Percentiles rank a stretch among this genome's conserved stretches.
phyloP scores from a whole-genome alignment of 2,113 vertebrate species.

The Nanorana parkeri region DNA sequence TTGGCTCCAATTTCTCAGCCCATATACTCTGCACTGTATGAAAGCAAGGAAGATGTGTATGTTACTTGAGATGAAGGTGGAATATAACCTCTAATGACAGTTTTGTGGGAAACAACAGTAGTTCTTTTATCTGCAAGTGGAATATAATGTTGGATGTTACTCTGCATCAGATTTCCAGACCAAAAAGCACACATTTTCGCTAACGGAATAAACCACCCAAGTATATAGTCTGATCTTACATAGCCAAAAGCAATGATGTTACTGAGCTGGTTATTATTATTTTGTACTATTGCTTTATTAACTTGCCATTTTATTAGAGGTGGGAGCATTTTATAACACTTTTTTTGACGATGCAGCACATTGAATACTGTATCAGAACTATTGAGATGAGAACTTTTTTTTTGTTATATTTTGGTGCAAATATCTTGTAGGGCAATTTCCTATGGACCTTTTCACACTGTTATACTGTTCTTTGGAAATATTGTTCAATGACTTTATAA shows the following conservation, averaged over 20 bases:
- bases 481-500: slow-evolving; percentile 75
- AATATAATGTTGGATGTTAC: slow-evolving; percentile 62
- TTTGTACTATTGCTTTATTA: slow-evolving; percentile 79
- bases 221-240: slow-evolving; percentile 82
- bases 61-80: slow-evolving; percentile 83
- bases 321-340: slow-evolving; percentile 78
- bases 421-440: slow-evolving; percentile 74
- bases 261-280: slow-evolving; percentile 73
- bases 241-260: slow-evolving; percentile 76
- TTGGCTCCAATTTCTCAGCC: slow-evolving; percentile 74
- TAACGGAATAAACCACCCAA: slow-evolving; percentile 75
- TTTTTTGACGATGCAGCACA: slow-evolving; percentile 74
- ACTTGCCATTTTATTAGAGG: slow-evolving; percentile 79
- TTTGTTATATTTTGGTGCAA: slow-evolving; percentile 67
- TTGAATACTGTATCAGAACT: slow-evolving; percentile 72
- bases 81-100: slow-evolving; percentile 68
- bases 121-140: slow-evolving; percentile 63
- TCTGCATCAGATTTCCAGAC: slow-evolving; percentile 77
- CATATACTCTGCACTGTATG: slow-evolving; percentile 93
- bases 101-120: slow-evolving; percentile 67
- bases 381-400: slow-evolving; percentile 62
- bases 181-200: slow-evolving; percentile 82
- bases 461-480: slow-evolving; percentile 74
- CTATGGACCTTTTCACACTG: slow-evolving; percentile 71
- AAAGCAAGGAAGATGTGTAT: slow-evolving; percentile 77